Evolutionary conservation across 2,797 vertebrate species (phyloP), one percentile per base, ranked within the genome.

Genomic region (Synanceia verrucosa): DNA sequence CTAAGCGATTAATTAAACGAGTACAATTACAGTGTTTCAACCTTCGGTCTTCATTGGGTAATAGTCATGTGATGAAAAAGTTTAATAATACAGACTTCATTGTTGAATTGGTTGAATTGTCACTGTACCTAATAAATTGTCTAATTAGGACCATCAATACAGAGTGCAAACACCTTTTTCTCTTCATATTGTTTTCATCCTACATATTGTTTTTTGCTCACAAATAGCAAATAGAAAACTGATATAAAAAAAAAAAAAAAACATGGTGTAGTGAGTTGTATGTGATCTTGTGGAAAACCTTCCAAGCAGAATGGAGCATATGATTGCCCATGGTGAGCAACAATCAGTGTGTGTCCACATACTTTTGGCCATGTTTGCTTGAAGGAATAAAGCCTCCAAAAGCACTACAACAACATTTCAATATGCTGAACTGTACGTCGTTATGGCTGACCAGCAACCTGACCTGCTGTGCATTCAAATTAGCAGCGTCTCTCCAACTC

Each of bases 381-480:
- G 0, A 71, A 52, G 39, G 8, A 26, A 36, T 44, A 14, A 81
- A 74, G 53, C 28, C 36, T 47, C 34, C 26, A 3, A 58, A 85
- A 62, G 9, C 53, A 10, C 23, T 14, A 21, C 4, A 21, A 11
- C 55, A 48, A 24, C 11, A 66, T 81, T 76, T 86, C 68, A 83
- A 79, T 58, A 79, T 86, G 64, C 39, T 65, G 63, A 67, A 57
- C 53, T 47, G 33, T 26, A 77, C 46, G 23, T 53, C 21, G 52
- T 33, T 46, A 59, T 53, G 73, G 39, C 37, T 5, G 51, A 80
- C 37, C 48, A 69, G 72, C 58, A 44, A 56, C 41, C n/a, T 36
- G 47, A 68, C 41, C 60, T 67, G 65, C 65, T 18, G 59, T 63
- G 78, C 73, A 70, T 84, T 75, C 69, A 60, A 79, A 87, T 69